Evolutionary conservation across 1,140 invertebrate species (phyloP), one percentile per base, ranked within the genome.

Genomic region (Polypedilum vanderplanki): DNA sequence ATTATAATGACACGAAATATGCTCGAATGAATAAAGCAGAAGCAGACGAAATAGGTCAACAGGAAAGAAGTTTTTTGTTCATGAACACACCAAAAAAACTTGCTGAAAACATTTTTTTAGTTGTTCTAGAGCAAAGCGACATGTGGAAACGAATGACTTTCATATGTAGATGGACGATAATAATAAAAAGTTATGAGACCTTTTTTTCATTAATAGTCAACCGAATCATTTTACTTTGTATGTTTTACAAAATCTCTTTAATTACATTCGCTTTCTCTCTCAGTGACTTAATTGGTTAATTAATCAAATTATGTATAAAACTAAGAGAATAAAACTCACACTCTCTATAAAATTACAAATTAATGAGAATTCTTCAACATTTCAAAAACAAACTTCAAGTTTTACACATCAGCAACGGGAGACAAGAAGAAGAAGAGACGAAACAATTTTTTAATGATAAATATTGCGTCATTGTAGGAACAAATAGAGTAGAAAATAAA

Each of bases 41-140:
- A 57, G 46, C 46, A 57, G 46, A 57, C 46, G 46, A 57, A 57
- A 57, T 57, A 57, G 46, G 46, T 57, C 46, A 57, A 57, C 46
- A 57, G 46, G 46, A 57, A 57, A 57, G 46, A 57, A 57, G 46
- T 57, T 57, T 33, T 57, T 57, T 57, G 46, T 57, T 33, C 24
- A 33, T 33, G 46, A 12, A 57, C 46, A 57, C 12, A 15, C n/a
- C n/a, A n/a, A 57, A 57, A 33, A 33, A 33, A 33, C 24, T 33
- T 33, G 24, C 46, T 4, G 15, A 57, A 57, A 57, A 57, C 46
- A 57, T 57, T 57, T 57, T 57, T 57, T 57, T 57, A 4, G 12
- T 57, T 57, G 46, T 57, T 12, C 12, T 15, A 57, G 46, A 57
- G n/a, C 10, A 9, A 15, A 46, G 41, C 8, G 41, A 46, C 12